Conservation (phyloP, 2,888 invertebrate species). For the Drosophila villosipedis region DNA sequence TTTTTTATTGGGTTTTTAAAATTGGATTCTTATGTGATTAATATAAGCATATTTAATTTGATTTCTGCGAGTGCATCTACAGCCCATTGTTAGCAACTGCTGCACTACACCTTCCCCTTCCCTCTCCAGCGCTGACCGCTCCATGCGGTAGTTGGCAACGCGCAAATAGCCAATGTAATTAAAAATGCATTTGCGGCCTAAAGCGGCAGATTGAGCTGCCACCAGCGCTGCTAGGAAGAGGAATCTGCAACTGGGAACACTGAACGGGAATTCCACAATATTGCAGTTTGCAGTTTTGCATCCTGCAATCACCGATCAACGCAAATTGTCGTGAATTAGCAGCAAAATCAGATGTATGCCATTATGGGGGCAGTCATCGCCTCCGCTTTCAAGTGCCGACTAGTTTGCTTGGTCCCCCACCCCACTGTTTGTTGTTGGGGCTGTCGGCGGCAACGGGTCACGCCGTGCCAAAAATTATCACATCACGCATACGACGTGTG, state of each 20-base stretch:
- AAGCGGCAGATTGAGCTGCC: conserved; percentile 61
- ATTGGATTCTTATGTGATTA: background rate
- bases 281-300: conserved; percentile 13
- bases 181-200: conserved; percentile 74
- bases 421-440: background rate
- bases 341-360: conserved; percentile 65
- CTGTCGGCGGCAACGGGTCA: conserved; percentile 38
- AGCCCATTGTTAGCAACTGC: conserved; percentile 30
- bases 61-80: background rate
- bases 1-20: no score
- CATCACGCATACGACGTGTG: conserved; percentile 80
- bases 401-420: background rate
- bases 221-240: conserved; percentile 26
- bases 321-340: conserved; percentile 77
- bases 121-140: background rate
- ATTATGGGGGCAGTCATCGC: conserved; percentile 52
- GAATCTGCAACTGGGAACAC: conserved; percentile 7
- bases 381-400: conserved; percentile 69
- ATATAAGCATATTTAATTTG: background rate
- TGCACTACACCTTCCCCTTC: background rate
- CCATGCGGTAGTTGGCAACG: conserved; percentile 40
- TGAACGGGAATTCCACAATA: conserved; percentile 29
- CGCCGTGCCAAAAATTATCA: conserved; percentile 75
- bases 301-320: conserved; percentile 68
- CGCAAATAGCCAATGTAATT: conserved; percentile 78